Conservation (phyloP, 2,888 invertebrate species). For the Hemicrepidius hirtus region DNA sequence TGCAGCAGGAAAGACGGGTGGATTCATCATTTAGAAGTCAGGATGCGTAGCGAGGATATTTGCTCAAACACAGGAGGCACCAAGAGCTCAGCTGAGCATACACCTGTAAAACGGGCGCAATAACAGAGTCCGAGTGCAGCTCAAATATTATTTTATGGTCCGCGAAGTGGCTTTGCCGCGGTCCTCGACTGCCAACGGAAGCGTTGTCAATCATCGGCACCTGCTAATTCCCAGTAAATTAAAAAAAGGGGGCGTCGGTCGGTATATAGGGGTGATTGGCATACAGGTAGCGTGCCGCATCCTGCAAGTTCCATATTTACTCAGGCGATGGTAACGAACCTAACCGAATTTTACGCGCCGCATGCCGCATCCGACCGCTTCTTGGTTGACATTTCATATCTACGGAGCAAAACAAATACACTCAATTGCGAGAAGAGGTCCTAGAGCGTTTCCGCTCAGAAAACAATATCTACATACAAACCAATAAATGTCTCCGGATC, state of each 20-base stretch:
- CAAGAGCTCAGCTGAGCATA: conserved; percentile 49
- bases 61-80: conserved; percentile 22
- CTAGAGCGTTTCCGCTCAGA: conserved; percentile 47
- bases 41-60: conserved; percentile 35
- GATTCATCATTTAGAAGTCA: conserved; percentile 46
- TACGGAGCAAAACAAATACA: conserved; percentile 48
- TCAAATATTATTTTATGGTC: conserved; percentile 57
- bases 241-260: conserved; percentile 40
- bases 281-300: conserved; percentile 35
- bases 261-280: conserved; percentile 14
- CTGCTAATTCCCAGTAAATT: conserved; percentile 46
- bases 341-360: conserved; percentile 51
- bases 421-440: conserved; percentile 49
- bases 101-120: conserved; percentile 50
- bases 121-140: conserved; percentile 54
- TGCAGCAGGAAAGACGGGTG: conserved; percentile 40
- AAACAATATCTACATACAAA: conserved; percentile 56
- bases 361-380: conserved; percentile 43
- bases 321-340: conserved; percentile 45
- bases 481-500: conserved; percentile 56
- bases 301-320: conserved; percentile 41
- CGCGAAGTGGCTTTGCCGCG: conserved; percentile 28
- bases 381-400: conserved; percentile 53
- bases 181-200: conserved; percentile 16
- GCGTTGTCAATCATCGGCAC: conserved; percentile 43